phyloP scores from a whole-genome alignment of 2,113 vertebrate species.

The Peromyscus leucopus region DNA sequence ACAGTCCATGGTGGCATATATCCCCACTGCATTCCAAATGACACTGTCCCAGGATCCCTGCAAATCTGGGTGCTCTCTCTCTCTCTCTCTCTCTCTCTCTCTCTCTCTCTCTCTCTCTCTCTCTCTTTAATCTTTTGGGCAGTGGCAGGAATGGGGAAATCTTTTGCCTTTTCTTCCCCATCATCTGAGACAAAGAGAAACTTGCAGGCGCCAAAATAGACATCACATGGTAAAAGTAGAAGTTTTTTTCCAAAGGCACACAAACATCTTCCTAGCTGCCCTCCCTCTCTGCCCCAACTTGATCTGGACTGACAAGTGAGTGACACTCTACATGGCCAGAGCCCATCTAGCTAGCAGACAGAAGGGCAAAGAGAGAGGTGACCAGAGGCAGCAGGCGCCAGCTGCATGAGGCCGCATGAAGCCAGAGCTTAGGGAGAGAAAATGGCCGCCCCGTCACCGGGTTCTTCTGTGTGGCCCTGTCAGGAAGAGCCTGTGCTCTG shows the following conservation, averaged over 20 bases:
- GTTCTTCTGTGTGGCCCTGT: constrained; percentile 65
- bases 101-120: too few species aligned
- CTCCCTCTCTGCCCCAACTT: background rate
- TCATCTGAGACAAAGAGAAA: constrained; percentile 65
- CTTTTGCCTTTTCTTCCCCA: background rate
- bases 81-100: background rate
- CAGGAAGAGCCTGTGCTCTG: constrained; percentile 25
- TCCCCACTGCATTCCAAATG: background rate
- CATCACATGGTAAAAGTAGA: background rate
- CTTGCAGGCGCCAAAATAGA: background rate
- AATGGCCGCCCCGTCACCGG: constrained; percentile 67
- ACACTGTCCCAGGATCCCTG: background rate
- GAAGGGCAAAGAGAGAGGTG: background rate
- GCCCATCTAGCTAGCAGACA: rapidly evolving
- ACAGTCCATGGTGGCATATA: rapidly evolving
- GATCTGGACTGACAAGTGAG: background rate
- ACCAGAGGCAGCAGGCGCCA: background rate
- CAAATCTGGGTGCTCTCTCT: background rate
- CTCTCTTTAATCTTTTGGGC: background rate
- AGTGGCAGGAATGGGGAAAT: background rate
- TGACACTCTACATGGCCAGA: background rate
- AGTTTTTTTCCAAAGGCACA: background rate
- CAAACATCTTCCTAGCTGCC: background rate
- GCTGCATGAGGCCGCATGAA: background rate
- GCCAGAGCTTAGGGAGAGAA: background rate